phyloP scores from a whole-genome alignment of 2,888 invertebrate species.

The Drosophila neoperkinsi region DNA sequence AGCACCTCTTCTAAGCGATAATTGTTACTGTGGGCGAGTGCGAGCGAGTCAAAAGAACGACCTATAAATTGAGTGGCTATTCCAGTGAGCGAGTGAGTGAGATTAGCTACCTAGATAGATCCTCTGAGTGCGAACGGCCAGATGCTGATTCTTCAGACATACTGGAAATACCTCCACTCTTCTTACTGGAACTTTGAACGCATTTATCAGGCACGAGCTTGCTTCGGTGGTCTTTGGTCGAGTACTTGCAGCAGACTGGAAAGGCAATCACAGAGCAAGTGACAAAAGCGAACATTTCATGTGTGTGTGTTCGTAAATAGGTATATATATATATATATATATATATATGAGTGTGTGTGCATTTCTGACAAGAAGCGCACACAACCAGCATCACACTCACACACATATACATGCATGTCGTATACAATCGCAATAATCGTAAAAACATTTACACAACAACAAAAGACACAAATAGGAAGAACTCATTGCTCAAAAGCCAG shows the following conservation, averaged over 20 bases:
- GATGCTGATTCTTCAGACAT: slow-evolving; percentile 74
- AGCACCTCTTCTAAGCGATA: slow-evolving; percentile 73
- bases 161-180: slow-evolving; percentile 26
- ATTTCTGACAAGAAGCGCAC: slow-evolving; percentile 1
- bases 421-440: slow-evolving; percentile 33
- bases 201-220: slow-evolving; percentile 9
- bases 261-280: slow-evolving; percentile 51
- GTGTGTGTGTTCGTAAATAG: slow-evolving; percentile 31
- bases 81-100: background rate
- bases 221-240: slow-evolving; percentile 41
- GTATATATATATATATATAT: slow-evolving; percentile 5
- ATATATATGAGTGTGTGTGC: slow-evolving; percentile 5
- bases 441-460: slow-evolving; percentile 39
- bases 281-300: slow-evolving; percentile 43
- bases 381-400: background rate
- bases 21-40: slow-evolving; percentile 44
- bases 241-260: slow-evolving; percentile 61
- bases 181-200: slow-evolving; percentile 19
- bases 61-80: background rate
- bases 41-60: background rate
- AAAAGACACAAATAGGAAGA: slow-evolving; percentile 32
- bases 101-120: slow-evolving; percentile 56
- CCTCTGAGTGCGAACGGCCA: slow-evolving; percentile 66
- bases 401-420: slow-evolving; percentile 6
- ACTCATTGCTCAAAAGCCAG: slow-evolving; percentile 23